A percentile compares a stretch with the other conserved stretches of the same genome.
phyloP scores from a whole-genome alignment of 2,888 invertebrate genomes.

The Rhodophaea formosa region DNA sequence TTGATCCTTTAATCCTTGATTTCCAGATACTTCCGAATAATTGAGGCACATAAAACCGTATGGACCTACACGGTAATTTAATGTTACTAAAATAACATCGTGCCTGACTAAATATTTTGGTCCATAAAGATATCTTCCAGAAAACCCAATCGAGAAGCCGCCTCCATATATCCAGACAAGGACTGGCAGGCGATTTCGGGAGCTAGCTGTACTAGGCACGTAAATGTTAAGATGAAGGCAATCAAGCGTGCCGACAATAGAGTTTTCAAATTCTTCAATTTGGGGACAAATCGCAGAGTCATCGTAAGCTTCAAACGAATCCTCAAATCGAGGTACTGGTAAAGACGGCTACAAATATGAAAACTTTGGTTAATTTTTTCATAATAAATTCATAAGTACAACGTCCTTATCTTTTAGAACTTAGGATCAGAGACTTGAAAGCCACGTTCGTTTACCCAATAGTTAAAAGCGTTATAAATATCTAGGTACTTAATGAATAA shows the following conservation, averaged over 20 bases:
- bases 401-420: too few relatives aligned
- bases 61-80: conserved; percentile 53
- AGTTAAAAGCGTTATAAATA: too few relatives aligned
- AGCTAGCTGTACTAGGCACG: conserved; percentile 41
- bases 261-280: conserved; percentile 32
- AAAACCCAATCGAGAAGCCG: conserved; percentile 37
- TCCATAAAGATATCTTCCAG: conserved; percentile 35
- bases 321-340: conserved; percentile 33
- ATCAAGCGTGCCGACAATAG: conserved; percentile 34
- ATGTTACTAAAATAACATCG: conserved; percentile 49
- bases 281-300: conserved; percentile 45
- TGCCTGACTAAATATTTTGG: conserved; percentile 49
- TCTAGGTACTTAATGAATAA: too few relatives aligned
- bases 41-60: conserved; percentile 61
- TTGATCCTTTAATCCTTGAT: conserved; percentile 61
- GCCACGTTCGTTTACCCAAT: too few relatives aligned
- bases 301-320: conserved; percentile 38
- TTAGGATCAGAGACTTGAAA: too few relatives aligned
- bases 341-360: conserved; percentile 39
- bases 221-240: conserved; percentile 44
- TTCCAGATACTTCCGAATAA: conserved; percentile 49
- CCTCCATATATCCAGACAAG: conserved; percentile 56
- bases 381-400: background rate
- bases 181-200: conserved; percentile 44
- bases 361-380: background rate